Percentiles rank a stretch among this genome's conserved stretches.
phyloP scores from a whole-genome alignment of 2,797 vertebrate species.

The Chromis chromis region DNA sequence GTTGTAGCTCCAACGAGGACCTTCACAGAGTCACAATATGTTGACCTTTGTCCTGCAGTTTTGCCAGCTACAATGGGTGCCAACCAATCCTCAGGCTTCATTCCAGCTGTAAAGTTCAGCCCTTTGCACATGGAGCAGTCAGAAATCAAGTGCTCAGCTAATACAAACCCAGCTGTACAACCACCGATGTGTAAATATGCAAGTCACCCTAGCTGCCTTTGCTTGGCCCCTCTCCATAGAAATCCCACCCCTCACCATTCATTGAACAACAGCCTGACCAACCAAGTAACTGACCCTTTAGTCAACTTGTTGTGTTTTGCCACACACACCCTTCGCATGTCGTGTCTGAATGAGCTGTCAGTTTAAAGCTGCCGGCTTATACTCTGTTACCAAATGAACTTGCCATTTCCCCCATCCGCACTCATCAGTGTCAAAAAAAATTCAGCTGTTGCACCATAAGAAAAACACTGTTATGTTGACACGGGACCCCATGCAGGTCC shows the following conservation, averaged over 20 bases:
- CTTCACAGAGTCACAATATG: not conserved
- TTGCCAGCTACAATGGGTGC: too few species aligned
- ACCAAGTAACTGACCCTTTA: not conserved
- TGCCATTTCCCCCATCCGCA: not conserved
- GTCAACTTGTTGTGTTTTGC: not conserved
- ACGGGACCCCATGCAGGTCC: not conserved
- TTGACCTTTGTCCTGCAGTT: not conserved
- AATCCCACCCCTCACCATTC: conserved; percentile 34
- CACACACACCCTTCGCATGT: not conserved
- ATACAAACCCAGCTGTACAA: conserved; percentile 42
- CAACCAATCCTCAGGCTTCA: not conserved
- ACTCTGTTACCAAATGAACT: not conserved
- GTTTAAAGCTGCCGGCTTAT: not conserved
- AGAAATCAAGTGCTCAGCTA: conserved; percentile 30
- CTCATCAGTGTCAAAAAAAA: conserved; percentile 28
- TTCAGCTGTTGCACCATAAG: conserved; percentile 9
- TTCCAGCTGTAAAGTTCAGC: conserved; percentile 14
- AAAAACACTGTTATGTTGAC: not conserved
- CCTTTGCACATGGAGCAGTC: conserved; percentile 3
- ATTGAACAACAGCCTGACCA: conserved; percentile 18
- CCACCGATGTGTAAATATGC: conserved; percentile 55
- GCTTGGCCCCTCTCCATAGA: conserved; percentile 53
- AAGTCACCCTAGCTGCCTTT: conserved; percentile 59
- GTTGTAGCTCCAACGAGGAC: not conserved
- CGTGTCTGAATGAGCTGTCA: not conserved